phyloP scores from a whole-genome alignment of 2,113 vertebrate species.

The Mellivora capensis region DNA sequence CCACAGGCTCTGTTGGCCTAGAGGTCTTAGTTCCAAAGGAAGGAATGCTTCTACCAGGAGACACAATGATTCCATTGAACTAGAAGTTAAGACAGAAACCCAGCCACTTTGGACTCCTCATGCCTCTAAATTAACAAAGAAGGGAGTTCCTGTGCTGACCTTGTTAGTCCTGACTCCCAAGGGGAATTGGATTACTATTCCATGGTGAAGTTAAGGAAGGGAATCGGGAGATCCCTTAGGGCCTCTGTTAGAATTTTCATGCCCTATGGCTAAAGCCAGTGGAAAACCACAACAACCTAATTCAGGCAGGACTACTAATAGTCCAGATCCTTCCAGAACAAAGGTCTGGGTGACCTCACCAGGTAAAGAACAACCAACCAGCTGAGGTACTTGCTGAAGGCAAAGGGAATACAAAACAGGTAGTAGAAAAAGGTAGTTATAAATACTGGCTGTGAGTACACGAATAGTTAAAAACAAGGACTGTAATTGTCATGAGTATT shows the following conservation, averaged over 20 bases:
- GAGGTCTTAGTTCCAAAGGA: neutral
- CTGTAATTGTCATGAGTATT: neutral
- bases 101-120: neutral
- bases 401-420: neutral
- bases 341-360: neutral
- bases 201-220: neutral
- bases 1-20: neutral
- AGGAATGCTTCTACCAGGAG: neutral
- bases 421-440: neutral
- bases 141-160: too few species aligned
- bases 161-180: neutral
- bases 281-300: neutral
- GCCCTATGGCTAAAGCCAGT: neutral
- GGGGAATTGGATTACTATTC: neutral
- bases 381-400: neutral
- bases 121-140: neutral
- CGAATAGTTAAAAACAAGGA: neutral
- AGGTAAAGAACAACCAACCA: neutral
- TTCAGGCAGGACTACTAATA: neutral
- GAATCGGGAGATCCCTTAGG: neutral
- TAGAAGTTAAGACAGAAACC: neutral
- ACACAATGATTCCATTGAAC: neutral
- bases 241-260: neutral
- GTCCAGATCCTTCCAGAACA: neutral
- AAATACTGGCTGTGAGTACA: neutral